phyloP scores from a whole-genome alignment of 1,140 invertebrate genomes.

The Drosophila ogumai region DNA sequence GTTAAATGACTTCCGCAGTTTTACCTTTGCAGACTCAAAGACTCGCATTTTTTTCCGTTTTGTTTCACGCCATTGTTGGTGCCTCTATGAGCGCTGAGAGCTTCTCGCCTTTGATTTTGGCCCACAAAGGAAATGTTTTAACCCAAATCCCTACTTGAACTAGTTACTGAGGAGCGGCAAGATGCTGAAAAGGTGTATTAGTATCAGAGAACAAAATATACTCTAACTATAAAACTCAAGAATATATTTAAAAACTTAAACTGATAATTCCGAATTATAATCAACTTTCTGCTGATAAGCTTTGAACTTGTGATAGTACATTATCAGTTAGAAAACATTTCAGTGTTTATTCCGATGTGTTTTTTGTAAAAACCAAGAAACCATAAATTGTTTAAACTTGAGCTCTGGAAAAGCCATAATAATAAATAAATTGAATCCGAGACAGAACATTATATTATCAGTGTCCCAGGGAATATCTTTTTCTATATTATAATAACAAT shows the following conservation, averaged over 20 bases:
- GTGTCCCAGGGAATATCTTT: too few relatives aligned
- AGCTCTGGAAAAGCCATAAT: not conserved
- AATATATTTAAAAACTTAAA: too few relatives aligned
- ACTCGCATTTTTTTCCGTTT: constrained; percentile 28
- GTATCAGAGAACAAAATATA: too few relatives aligned
- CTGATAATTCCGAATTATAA: not conserved
- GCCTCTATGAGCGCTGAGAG: constrained; percentile 23
- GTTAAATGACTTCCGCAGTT: constrained; percentile 76
- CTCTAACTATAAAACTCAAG: too few relatives aligned
- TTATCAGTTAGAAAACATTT: constrained; percentile 6
- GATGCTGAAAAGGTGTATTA: not conserved
- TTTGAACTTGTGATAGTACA: constrained; percentile 9
- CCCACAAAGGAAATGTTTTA: constrained; percentile 26
- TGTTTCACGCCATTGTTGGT: constrained; percentile 22
- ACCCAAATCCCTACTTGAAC: constrained; percentile 16
- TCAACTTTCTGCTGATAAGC: constrained; percentile 5
- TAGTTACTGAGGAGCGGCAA: not conserved
- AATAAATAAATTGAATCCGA: not conserved
- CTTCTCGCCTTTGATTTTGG: constrained; percentile 49
- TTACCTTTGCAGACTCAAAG: constrained; percentile 48
- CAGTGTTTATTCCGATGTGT: not conserved
- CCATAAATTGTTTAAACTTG: not conserved
- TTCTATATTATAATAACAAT: too few relatives aligned
- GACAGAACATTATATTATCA: not conserved
- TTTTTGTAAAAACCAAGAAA: not conserved